Base-by-base conservation (phyloP, 2,888 invertebrate species). In the Drosophila engyochracea region DNA sequence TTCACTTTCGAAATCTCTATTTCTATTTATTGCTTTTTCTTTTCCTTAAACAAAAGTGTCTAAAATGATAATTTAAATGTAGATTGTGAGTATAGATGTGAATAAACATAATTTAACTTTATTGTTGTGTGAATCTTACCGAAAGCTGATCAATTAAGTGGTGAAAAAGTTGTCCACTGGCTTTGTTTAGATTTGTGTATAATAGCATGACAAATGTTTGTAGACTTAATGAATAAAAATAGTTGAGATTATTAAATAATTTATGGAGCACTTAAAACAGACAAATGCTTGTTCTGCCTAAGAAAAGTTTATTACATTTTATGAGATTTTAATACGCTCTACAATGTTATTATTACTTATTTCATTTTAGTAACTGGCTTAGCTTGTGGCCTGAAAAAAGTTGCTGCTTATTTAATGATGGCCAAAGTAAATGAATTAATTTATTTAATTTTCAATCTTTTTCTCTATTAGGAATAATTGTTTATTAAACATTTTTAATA, bases 1-100 rank as follows among this genome's bases (percentile, higher is more conserved):
- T 87, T 84, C 87, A 89, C 84, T 87, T 89, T 89, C 87, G 59
- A 72, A 76, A 58, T 59, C 66, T 72, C 25, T 53, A 39, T 70
- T 22, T 44, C 22, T 47, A 25, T 47, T 47, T 25, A 47, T 47
- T 25, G 25, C 47, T 4, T 47, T 19, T 63, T 33, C 41, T 30
- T 19, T 31, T 51, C 58, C n/a, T 25, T 31, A 12, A 14, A 7
- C 41, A 31, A 69, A 58, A 44, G 70, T 76, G 81, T 72, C 54
- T 28, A n/a, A 65, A 53, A 76, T 53, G 62, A 31, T 68, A 62
- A 72, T 77, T 76, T 67, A n/a, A 59, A 44, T 60, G 47, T 49
- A 22, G 39, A 28, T 59, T 52, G 12, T 53, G 28, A 35, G 57
- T 19, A 53, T 49, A 4, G 47, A 47, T 47, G 7, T 25, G 47